Base-by-base conservation (phyloP, 2,113 vertebrate genomes). In the Zootoca vivipara region DNA sequence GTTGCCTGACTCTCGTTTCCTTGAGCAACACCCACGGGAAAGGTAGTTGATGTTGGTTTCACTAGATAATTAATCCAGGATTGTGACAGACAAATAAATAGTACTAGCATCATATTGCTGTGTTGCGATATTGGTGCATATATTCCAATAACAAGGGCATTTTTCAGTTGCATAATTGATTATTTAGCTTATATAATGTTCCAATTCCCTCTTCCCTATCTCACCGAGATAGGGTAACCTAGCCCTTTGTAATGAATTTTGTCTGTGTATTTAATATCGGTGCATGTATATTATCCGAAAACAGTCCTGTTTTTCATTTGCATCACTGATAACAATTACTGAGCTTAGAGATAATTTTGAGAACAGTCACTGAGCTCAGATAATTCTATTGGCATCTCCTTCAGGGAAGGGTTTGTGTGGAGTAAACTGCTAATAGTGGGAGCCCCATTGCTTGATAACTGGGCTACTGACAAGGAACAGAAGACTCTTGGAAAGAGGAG, bases 1-100 rank as follows among this genome's bases (percentile, higher is more conserved):
- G 88, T 95, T 96, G 7, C 84, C 92, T 62, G 95, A 96, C 87
- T 78, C 84, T 0, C 87, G 83, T 10, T 96, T 97, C 91, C 82
- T 95, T 12, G 93, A 96, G 8, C 91, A 92, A 67, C 82, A 95
- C 5, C 92, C 96, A 83, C 91, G 93, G 0, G 94, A 93, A 89
- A 97, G 97, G 97, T 97, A 89, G 1, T 28, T 15, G 13, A 18
- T 5, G 74, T 69, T 52, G 28, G 16, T 28, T 20, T 38, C 56
- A 42, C 75, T 80, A 13, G n/a, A 46, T 35, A 52, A 78, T 18
- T 12, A 67, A 52, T 28, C 40, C 30, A n/a, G 30, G 20, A n/a
- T 77, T 58, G 12, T 28, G 85, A 70, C 77, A 58, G 38, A 70
- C 22, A 46, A 26, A 65, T 74, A 8, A 8, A 46, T 35, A 10